Evolutionary conservation across 2,797 vertebrate species (phyloP), one percentile per base, ranked within the genome.

Genomic region (Chiroxiphia lanceolata): DNA sequence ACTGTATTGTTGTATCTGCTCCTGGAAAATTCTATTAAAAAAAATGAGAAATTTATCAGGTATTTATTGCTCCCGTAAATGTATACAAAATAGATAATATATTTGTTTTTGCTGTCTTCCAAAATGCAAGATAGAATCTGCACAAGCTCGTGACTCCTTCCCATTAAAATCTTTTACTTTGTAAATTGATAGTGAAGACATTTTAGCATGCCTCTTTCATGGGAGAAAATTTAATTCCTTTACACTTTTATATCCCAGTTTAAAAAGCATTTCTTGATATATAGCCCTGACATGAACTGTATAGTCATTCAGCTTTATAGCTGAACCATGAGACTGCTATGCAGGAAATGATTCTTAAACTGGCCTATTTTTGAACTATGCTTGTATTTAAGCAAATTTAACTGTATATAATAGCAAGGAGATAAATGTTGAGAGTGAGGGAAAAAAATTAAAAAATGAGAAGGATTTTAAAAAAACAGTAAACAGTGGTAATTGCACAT

Each of bases 301-400:
- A 61, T 6, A 95, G 69, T 93, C 70, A 93, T 95, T 93, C 81
- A 93, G 38, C 34, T 95, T 95, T 33, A 95, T 44, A 86, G 76
- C 64, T 78, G 90, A 96, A 68, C 47, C 63, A 33, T 77, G 86
- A 94, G 53, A 84, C 16, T 64, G 31, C 11, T 45, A 83, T 78
- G 34, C 61, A 91, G 61, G 36, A 94, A 95, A 90, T 87, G 78
- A 87, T 88, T 84, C 48, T 89, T 81, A 68, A 81, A 77, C 68
- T 81, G 29, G 45, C 36, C 47, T 92, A 44, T 81, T 84, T 91
- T 91, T 56, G 22, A 67, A 61, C 50, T 68, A 57, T 45, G 22
- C 4, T 44, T 91, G 29, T 59, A 84, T 84, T 87, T 85, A 95
- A 88, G 40, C 13, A 93, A 72, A 80, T 44, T 89, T 89, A 90